Base-by-base conservation (phyloP, 2,888 invertebrate genomes). In the Eumerus sabulonum region DNA sequence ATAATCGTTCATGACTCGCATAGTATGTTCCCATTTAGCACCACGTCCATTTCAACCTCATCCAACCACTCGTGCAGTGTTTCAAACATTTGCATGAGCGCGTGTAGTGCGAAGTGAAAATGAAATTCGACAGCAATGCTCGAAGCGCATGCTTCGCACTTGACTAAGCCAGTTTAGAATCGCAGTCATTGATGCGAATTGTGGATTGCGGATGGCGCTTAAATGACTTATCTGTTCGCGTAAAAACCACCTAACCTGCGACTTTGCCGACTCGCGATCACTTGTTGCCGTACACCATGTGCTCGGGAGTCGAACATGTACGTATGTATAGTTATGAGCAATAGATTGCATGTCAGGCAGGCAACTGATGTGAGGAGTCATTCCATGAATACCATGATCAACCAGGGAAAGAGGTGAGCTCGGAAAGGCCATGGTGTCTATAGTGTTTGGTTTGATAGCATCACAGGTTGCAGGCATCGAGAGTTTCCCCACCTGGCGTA, bases 191-290 rank as follows among this genome's bases (percentile, higher is more conserved):
- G 74, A 79, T n/a, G n/a, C n/a, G n/a, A n/a, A n/a, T n/a, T n/a
- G n/a, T n/a, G n/a, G n/a, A n/a, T n/a, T n/a, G n/a, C n/a, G n/a
- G n/a, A n/a, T 79, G 79, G 79, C 79, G 79, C 79, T 79, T 74
- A 79, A 79, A 79, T 79, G 79, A 79, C 79, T 74, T 79, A 79
- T 79, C 68, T 74, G 74, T 68, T 74, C 74, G 68, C 74, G 74
- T 56, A 74, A 40, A 79, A 64, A 64, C 68, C 74, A 74, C 68
- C 74, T 79, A 70, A 74, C 79, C 74, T 60, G 79, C 74, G 68
- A 74, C 79, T 74, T 70, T 48, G 74, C 44, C 74, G 17, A 63
- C 54, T 64, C 74, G 79, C 74, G 79, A 79, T 79, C 79, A 79
- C 79, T 79, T 79, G 79, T 79, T 79, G n/a, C 64, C 19, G 50